These are phyloP conservation scores for Theretra japonica DNA, from an alignment of 2,888 invertebrate species.

Conservation along the genomic window DNA sequence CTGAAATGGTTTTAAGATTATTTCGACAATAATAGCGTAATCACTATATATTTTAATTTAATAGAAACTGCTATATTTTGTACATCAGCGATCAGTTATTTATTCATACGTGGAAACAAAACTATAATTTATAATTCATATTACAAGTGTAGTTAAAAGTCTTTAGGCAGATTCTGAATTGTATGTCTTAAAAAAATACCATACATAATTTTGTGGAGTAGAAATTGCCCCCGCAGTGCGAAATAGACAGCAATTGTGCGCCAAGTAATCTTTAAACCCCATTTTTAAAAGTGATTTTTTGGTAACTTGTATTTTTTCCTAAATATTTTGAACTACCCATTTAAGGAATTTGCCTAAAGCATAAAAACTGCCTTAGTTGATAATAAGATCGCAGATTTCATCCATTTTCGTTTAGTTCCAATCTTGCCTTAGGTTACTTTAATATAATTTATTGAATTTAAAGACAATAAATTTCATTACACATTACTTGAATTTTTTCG, in stretches of 20 bases:
- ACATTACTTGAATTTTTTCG: not conserved
- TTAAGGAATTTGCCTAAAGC: conserved; percentile 34
- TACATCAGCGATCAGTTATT: conserved; percentile 22
- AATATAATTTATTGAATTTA: conserved; percentile 17
- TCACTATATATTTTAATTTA: not conserved
- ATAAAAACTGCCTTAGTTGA: conserved; percentile 32
- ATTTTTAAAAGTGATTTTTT: not conserved
- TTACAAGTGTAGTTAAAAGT: not conserved
- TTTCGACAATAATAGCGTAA: conserved; percentile 20
- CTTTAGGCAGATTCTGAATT: conserved; percentile 15
- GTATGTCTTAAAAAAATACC: not conserved
- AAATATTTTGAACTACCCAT: not conserved
- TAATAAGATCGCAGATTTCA: conserved; percentile 39
- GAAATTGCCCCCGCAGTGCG: too few relatives aligned
- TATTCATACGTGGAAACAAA: not conserved
- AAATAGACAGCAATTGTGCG: too few relatives aligned
- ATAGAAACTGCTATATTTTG: conserved; percentile 16
- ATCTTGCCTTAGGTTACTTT: not conserved
- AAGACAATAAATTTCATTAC: not conserved
- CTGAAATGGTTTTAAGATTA: not conserved
- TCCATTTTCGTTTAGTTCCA: conserved; percentile 34
- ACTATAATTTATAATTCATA: not conserved
- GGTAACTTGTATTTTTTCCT: not conserved
- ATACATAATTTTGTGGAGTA: not conserved
- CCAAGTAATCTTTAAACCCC: too few relatives aligned